Conservation (phyloP, 2,797 vertebrate genomes). For the Mastacembelus armatus region DNA sequence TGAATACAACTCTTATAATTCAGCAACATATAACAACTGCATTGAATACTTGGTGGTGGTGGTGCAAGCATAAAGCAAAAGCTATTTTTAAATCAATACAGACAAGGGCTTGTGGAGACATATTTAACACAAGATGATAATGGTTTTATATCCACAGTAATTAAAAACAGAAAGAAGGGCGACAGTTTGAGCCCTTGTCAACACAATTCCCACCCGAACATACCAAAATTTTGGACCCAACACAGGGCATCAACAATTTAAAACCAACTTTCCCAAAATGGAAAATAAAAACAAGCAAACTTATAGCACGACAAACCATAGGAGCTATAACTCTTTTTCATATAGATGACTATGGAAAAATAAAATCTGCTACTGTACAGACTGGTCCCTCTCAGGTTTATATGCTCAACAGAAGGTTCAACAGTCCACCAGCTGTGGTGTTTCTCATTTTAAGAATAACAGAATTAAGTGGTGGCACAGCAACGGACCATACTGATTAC, state of each 20-base stretch:
- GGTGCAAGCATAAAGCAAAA: constrained; percentile 25
- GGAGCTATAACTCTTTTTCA: constrained; percentile 45
- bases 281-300: constrained; percentile 66
- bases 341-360: constrained; percentile 61
- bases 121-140: no score
- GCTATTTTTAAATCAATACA: constrained; percentile 22
- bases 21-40: constrained; percentile 8
- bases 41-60: constrained; percentile 32
- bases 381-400: constrained; percentile 75
- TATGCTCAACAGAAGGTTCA: constrained; percentile 2
- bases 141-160: constrained; percentile 10
- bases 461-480: constrained; percentile 44
- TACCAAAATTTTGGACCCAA: constrained; percentile 59
- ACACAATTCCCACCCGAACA: constrained; percentile 3
- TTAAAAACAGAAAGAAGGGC: no score
- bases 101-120: background rate
- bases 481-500: constrained; percentile 61
- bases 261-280: constrained; percentile 73
- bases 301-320: constrained; percentile 34
- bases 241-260: constrained; percentile 63
- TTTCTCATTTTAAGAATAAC: constrained; percentile 32
- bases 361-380: constrained; percentile 47
- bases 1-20: background rate
- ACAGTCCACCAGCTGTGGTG: constrained; percentile 42
- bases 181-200: constrained; percentile 18